phyloP scores from a whole-genome alignment of 2,797 vertebrate genomes.

The Acridotheres tristis region DNA sequence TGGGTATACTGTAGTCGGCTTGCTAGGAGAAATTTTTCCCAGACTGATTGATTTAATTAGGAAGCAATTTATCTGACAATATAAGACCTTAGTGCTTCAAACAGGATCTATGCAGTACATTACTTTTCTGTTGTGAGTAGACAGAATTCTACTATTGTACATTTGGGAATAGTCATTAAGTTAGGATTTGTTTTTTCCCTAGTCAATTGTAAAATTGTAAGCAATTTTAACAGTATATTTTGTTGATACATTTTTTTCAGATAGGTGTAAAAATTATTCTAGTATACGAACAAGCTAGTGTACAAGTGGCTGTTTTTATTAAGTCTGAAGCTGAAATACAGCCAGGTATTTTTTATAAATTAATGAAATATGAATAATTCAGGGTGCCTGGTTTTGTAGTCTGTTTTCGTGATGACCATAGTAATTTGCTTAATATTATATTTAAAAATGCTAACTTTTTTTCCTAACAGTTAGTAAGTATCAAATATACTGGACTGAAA shows the following conservation, averaged over 20 bases:
- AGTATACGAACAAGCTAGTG: neutral
- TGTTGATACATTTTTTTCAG: neutral
- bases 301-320: neutral
- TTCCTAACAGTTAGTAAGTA: neutral
- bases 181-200: neutral
- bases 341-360: neutral
- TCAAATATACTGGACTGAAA: neutral
- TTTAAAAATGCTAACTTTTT: neutral
- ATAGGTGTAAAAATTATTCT: neutral
- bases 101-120: neutral
- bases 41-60: neutral
- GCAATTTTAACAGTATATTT: neutral
- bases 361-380: neutral
- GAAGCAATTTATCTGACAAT: neutral
- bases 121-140: neutral
- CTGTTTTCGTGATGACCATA: neutral
- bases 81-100: neutral
- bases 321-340: neutral
- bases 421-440: neutral
- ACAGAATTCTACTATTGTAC: neutral
- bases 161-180: neutral
- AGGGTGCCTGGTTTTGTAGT: neutral
- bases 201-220: neutral
- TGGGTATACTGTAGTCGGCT: neutral
- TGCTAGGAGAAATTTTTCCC: neutral